Evolutionary conservation across 2,113 vertebrate species (phyloP), one percentile per base, ranked within the genome.

Genomic region (Salvelinus namaycush): DNA sequence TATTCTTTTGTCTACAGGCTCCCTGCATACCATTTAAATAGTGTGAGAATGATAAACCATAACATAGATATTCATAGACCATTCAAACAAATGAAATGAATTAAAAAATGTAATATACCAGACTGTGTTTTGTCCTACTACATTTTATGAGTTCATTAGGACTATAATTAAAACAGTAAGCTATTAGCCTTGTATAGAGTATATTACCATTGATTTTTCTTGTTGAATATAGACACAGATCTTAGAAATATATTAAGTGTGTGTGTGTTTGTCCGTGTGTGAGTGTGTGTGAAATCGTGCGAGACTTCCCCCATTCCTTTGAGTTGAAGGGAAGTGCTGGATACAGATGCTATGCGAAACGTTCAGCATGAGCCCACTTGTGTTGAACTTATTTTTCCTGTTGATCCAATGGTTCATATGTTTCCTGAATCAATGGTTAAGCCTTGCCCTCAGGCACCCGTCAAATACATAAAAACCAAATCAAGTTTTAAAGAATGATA

Each of bases 61-160:
- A 13, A 26, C 1, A 14, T 29, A 62, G 29, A 31, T 75, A 12
- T 81, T 75, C 60, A 68, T 54, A 44, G 57, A 83, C 78, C 81
- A 81, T 74, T 84, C 81, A 82, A 84, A 71, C n/a, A 29, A 78
- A 80, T 81, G 72, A 62, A 81, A 68, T 64, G 64, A 72, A 76
- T 72, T 70, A 34, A 86, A 11, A 2, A 27, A 82, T 77, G 78
- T 77, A 78, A 76, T 77, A 81, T 54, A 18, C 74, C 75, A 72
- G 77, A 76, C 70, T 75, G 31, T 80, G 69, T 48, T 82, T 77
- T 76, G 74, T 39, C 83, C 83, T 79, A 59, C 71, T 79, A 76
- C 51, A 76, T 83, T 87, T 82, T 74, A 26, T 81, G 68, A 49
- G 77, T 86, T 90, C 78, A 89, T 84, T 79, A 79, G 51, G 77